A percentile compares a stretch with the other conserved stretches of the same genome.
Conservation (phyloP, 2,113 vertebrate species). For the Rallus limicola region DNA sequence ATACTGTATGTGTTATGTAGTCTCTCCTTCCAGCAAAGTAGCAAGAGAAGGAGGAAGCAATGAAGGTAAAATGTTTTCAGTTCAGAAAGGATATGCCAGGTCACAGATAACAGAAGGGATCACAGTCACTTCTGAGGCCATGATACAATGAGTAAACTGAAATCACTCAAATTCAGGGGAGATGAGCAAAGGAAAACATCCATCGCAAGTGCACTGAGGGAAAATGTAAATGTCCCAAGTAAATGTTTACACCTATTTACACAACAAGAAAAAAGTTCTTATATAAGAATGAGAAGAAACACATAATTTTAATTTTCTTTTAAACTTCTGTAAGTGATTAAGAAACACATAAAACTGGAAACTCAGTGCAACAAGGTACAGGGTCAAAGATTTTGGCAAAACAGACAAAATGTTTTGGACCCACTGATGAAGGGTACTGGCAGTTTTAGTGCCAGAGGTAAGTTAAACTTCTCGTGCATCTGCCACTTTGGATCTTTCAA, state of each 20-base stretch:
- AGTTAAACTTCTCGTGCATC: background rate
- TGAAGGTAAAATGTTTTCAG: background rate
- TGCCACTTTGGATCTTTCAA: background rate
- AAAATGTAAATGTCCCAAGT: background rate
- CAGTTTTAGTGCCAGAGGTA: background rate
- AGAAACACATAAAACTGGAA: background rate
- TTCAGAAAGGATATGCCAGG: background rate
- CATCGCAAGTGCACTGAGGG: background rate
- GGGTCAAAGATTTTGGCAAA: background rate
- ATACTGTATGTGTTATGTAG: background rate
- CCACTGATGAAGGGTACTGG: background rate
- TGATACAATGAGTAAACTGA: background rate
- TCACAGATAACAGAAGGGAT: background rate
- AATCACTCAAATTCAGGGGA: background rate
- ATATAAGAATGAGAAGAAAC: background rate
- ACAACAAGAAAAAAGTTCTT: background rate
- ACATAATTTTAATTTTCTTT: background rate
- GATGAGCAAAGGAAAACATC: background rate
- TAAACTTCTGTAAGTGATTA: background rate
- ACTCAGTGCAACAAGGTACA: background rate
- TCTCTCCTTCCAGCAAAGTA: background rate
- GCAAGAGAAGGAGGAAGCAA: background rate
- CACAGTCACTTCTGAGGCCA: background rate
- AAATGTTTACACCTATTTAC: background rate
- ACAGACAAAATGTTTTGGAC: background rate